These are phyloP conservation scores for rat (Rattus norvegicus) DNA, from an alignment of 2,113 vertebrate genomes.

Conservation along the genomic window DNA sequence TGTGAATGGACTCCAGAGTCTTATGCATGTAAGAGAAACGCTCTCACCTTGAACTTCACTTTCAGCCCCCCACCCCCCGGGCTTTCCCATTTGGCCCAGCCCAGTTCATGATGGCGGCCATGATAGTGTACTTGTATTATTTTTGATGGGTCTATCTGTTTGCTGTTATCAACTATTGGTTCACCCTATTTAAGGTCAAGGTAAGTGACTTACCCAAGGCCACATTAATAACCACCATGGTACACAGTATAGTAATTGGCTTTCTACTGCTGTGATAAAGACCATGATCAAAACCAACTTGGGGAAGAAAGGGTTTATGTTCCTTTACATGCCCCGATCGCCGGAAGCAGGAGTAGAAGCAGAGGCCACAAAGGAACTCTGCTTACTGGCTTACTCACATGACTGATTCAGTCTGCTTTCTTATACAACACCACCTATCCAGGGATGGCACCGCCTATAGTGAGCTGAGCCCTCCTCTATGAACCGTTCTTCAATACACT, in stretches of 20 bases:
- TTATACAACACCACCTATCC: not conserved
- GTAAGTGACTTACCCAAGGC: not conserved
- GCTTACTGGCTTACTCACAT: not conserved
- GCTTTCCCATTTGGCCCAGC: not conserved
- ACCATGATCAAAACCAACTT: too few relatives aligned
- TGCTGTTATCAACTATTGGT: not conserved
- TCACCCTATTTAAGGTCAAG: slow-evolving; percentile 2
- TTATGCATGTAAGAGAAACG: not conserved
- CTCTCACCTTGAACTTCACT: not conserved
- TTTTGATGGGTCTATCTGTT: not conserved
- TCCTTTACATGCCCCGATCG: not conserved
- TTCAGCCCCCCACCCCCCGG: not conserved
- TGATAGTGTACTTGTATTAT: too few relatives aligned
- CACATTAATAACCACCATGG: not conserved
- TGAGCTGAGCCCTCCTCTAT: not conserved
- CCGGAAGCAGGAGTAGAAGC: not conserved
- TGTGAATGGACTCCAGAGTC: not conserved
- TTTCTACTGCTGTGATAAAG: not conserved
- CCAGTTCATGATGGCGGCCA: not conserved
- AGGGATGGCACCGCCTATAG: not conserved
- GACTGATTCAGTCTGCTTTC: not conserved
- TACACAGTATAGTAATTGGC: too few relatives aligned
- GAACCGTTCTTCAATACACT: too few relatives aligned
- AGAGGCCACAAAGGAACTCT: not conserved
- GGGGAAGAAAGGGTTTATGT: not conserved